Evolutionary conservation across 1,140 invertebrate species (phyloP), one percentile per base, ranked within the genome.

Genomic region (Capitella teleta): DNA sequence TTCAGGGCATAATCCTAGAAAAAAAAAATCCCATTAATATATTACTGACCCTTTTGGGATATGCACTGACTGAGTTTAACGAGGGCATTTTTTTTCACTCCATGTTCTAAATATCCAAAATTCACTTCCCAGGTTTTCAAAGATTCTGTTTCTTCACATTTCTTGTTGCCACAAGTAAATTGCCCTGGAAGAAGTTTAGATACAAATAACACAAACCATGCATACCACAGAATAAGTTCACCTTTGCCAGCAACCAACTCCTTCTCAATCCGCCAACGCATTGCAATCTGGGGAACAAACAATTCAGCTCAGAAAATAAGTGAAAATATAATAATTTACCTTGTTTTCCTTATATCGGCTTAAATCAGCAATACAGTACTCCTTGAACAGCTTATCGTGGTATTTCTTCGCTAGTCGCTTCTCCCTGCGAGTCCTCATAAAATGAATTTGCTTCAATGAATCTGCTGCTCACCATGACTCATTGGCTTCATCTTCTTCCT

Each of bases 341-440:
- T 91, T 90, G 63, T 94, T 95, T 64, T 87, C 80, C 77, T 91
- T 90, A 66, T 87, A 97, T 57, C 79, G 70, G 41, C 77, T 85
- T 26, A 98, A 76, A 74, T 97, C 92, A 60, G 83, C 85, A 56
- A 97, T 88, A 64, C 89, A 92, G 67, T 95, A 98, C 71, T 97
- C 92, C 76, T 95, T 96, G 66, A 94, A 98, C n/a, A 98, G 78
- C 75, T 95, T 96, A 64, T 98, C 91, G 70, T 96, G 96, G 75
- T 98, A 98, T 64, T 86, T 90, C 68, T 92, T 93, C 0, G 94
- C 92, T 51, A 98, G 73, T 59, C 82, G 79, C 57, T 85, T 82
- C 61, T 92, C 92, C 94, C 93, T 67, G 38, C 4, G 12, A 18
- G 5, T 21, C 16, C 12, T 4, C 16, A 14, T 19, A 16, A 6